Evolutionary conservation across 2,113 vertebrate genomes (phyloP), one percentile per base, ranked within the genome.

Genomic region (Lutjanus erythropterus): DNA sequence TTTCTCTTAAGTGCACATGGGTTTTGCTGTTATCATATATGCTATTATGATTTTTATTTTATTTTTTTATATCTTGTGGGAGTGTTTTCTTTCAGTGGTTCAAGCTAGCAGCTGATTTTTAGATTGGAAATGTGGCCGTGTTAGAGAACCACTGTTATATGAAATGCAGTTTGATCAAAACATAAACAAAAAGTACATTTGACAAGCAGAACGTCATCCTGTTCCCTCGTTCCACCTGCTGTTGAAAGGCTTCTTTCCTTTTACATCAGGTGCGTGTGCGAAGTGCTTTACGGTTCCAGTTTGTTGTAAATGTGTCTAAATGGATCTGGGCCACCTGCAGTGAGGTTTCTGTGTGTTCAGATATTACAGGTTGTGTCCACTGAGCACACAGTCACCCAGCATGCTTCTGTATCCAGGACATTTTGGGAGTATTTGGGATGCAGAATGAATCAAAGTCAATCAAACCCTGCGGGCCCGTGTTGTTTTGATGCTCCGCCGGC

Each of bases 401-500:
- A 47, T 75, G 82, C 60, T 15, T 27, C 55, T 27, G 76, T 25
- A 0, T 62, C 53, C 16, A 68, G 46, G 73, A 67, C 41, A 11
- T 39, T 11, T 66, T 80, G 6, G 1, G 46, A 10, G 27, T 1
- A 0, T 80, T 77, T 52, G 21, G 67, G 67, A 64, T 50, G 72
- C 73, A 53, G 58, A 8, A 10, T 14, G 42, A 60, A 85, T 66
- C 61, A 71, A 33, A 2, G 56, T 53, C 35, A 1, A 52, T 78
- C 41, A 33, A 62, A 55, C 1, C 65, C 67, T 7, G 59, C 2
- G 4, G n/a, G 50, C n/a, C 29, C 6, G 69, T 2, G 44, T 1
- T 66, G 44, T 56, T 78, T 59, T 79, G 80, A 79, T 71, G 77
- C 74, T 72, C 55, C 15, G 60, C 72, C 15, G 49, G 50, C 62